A percentile compares a stretch with the other conserved stretches of the same genome.
Evolutionary conservation across 2,888 invertebrate genomes (phyloP).

Genomic region (Hirtodrosophila trivittata): DNA sequence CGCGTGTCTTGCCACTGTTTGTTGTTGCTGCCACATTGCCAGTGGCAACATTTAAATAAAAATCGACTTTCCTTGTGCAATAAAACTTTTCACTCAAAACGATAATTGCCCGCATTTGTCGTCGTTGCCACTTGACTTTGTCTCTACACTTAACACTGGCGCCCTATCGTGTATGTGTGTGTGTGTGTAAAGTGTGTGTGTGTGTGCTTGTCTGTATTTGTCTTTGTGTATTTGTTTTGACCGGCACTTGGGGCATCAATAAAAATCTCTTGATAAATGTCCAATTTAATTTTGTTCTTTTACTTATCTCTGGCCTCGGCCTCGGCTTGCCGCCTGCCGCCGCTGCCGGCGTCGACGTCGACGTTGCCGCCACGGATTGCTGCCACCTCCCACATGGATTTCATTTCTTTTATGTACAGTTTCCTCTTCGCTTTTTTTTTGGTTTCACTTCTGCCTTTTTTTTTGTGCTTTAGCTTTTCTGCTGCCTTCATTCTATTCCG

Average conservation of each 20-base stretch:
- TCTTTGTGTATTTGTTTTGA: constrained; percentile 46
- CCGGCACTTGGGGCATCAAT: constrained; percentile 76
- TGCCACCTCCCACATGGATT: constrained; percentile 52
- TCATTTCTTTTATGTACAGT: constrained; percentile 48
- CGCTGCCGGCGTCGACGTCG: no score
- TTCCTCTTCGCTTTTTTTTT: constrained; percentile 20
- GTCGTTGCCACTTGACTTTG: constrained; percentile 56
- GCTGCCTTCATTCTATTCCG: constrained; percentile 54
- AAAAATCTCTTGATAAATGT: constrained; percentile 82
- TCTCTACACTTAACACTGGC: constrained; percentile 31
- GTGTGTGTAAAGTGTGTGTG: constrained; percentile 5
- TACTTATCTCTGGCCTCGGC: constrained; percentile 68
- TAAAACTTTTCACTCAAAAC: constrained; percentile 79
- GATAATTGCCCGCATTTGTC: constrained; percentile 76
- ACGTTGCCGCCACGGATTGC: constrained; percentile 20
- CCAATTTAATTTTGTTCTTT: constrained; percentile 81
- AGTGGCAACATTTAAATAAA: constrained; percentile 73
- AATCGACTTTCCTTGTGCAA: constrained; percentile 56
- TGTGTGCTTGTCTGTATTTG: constrained; percentile 19
- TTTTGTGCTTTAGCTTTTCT: constrained; percentile 13
- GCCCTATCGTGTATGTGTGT: constrained; percentile 24
- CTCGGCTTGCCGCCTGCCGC: constrained; percentile 29
- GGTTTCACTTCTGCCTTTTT: background rate
- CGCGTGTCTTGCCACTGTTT: constrained; percentile 64
- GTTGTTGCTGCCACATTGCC: constrained; percentile 32